These are phyloP conservation scores for Python bivittatus DNA, from an alignment of 2,113 vertebrate genomes.

Conservation along the genomic window DNA sequence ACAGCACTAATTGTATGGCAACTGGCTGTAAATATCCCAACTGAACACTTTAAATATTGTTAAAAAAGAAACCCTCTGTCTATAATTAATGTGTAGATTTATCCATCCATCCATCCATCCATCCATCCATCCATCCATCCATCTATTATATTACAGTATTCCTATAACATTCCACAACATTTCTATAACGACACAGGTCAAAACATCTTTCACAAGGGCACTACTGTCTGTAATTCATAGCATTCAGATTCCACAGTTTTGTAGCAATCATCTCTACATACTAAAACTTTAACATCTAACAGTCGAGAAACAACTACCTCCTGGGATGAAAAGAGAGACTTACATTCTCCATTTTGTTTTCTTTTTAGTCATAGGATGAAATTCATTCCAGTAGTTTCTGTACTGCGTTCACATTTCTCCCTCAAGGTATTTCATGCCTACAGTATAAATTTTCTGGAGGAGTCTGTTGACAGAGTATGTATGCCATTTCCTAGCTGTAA, in stretches of 20 bases:
- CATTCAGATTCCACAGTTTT: not conserved
- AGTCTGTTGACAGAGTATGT: not conserved
- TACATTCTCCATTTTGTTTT: not conserved
- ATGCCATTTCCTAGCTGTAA: not conserved
- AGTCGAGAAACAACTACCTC: not conserved
- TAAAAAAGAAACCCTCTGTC: not conserved
- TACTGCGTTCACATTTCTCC: not conserved
- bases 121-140: not conserved
- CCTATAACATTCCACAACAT: not conserved
- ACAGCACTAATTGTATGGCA: not conserved
- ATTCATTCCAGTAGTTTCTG: not conserved
- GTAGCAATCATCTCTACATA: not conserved
- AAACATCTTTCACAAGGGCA: not conserved
- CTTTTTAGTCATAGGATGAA: not conserved
- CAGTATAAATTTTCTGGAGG: not conserved
- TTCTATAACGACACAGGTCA: not conserved
- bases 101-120: not conserved
- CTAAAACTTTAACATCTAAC: not conserved
- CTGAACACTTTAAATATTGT: not conserved
- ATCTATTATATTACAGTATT: not conserved
- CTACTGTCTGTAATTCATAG: not conserved
- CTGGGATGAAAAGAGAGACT: not conserved
- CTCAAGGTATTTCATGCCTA: not conserved
- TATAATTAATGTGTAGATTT: not conserved
- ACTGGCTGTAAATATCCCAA: not conserved